phyloP scores from a whole-genome alignment of 1,140 invertebrate genomes.

The Drosophila sproati region DNA sequence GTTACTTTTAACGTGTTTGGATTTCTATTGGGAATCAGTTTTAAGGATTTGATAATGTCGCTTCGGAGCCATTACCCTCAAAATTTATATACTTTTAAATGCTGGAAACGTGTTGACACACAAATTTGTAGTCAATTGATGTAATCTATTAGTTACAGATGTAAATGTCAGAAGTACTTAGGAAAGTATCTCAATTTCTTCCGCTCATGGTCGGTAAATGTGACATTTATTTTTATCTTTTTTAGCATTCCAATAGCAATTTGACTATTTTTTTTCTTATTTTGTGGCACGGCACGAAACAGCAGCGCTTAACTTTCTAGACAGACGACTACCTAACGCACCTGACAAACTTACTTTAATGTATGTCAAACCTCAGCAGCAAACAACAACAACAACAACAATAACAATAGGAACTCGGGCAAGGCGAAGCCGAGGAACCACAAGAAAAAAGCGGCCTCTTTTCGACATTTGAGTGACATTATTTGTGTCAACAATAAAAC shows the following conservation, averaged over 20 bases:
- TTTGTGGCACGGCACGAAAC: not conserved
- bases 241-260: conserved; percentile 38
- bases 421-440: conserved; percentile 17
- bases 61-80: not conserved
- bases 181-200: conserved; percentile 42
- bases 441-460: conserved; percentile 71
- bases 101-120: conserved; percentile 14
- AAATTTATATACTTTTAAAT: conserved; percentile 7
- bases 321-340: conserved; percentile 51
- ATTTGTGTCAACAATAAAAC: conserved; percentile 82
- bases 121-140: conserved; percentile 42
- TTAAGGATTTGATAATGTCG: too few species aligned
- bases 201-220: not conserved
- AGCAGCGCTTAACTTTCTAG: conserved; percentile 20
- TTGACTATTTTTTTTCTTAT: conserved; percentile 36
- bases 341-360: conserved; percentile 76
- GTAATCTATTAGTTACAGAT: conserved; percentile 42
- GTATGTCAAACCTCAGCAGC: conserved; percentile 69
- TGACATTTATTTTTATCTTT: conserved; percentile 35
- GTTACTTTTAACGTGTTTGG: not conserved
- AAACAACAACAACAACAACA: conserved; percentile 31
- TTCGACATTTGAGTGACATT: conserved; percentile 82
- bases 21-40: not conserved
- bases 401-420: not conserved
- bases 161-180: conserved; percentile 42